Base-by-base conservation (phyloP, 2,113 vertebrate species). In the Struthio camelus region DNA sequence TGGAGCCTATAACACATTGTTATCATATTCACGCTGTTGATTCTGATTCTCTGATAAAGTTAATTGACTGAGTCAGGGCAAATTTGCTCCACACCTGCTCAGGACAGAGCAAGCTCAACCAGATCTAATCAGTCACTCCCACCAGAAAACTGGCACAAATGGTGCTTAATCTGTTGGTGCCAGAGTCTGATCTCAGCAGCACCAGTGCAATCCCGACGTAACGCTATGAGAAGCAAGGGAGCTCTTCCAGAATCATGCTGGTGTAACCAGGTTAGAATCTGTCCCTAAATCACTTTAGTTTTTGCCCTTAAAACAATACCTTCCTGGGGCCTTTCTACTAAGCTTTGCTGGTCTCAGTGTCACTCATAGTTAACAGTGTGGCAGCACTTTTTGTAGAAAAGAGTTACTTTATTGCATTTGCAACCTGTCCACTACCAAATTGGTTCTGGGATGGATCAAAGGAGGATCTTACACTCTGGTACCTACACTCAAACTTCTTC, bases 11-110 rank as follows among this genome's bases (percentile, higher is more conserved):
- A 83, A 40, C 75, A 85, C 75, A 66, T 36, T 70, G 87, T 89
- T 95, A 91, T 50, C 46, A 4, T 95, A 85, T 82, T 85, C 91
- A 93, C 0, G 1, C 81, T 95, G 87, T 89, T 94, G 95, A 91
- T 89, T 87, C 93, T 92, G 94, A 83, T 85, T 94, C 87, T 87
- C 93, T 97, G 93, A 94, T 95, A 87, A 95, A 95, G 93, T 91
- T 97, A 97, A 97, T 95, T 95, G 94, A 94, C 96, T 94, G 95
- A 95, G 81, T 95, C 94, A 96, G 91, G 95, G 91, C 87, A 97
- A 97, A 97, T 95, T 97, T 97, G 95, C 94, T 96, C 85, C 67
- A 72, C 95, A 96, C 89, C 97, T 97, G 95, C 95, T 97, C 86
- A 91, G 95, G 97, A 96, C 95, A 97, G 87, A 95, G 87, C 91